Percentiles rank a stretch among this genome's conserved stretches.
Evolutionary conservation across 2,888 invertebrate genomes (phyloP).

Genomic region (Chaetogeoica ovagalla): DNA sequence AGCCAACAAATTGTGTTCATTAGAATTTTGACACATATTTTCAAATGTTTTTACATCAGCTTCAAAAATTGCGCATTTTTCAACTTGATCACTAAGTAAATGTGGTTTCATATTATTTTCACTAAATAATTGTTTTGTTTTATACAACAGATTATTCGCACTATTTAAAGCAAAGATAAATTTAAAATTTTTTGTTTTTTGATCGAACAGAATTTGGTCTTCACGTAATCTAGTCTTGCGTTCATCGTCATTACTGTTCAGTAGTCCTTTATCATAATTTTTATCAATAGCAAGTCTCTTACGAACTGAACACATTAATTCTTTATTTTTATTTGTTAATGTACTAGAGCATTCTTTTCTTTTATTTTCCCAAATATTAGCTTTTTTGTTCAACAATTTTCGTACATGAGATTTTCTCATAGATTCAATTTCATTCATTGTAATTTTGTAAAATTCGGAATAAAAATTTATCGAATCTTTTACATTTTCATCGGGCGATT

Average conservation of each 20-base stretch:
- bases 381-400: neutral
- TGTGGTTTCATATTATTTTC: neutral
- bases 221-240: conserved; percentile 1
- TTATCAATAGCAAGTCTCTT: conserved; percentile 8
- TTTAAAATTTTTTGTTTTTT: conserved; percentile 2
- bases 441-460: conserved; percentile 15
- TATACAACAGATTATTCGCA: neutral
- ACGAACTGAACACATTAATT: neutral
- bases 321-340: neutral
- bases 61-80: neutral
- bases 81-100: neutral
- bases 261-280: neutral
- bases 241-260: conserved; percentile 4
- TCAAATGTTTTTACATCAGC: neutral
- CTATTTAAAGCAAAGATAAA: neutral
- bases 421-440: conserved; percentile 27
- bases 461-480: neutral
- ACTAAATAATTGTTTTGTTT: neutral
- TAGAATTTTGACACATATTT: neutral
- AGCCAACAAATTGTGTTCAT: neutral
- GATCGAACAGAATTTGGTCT: conserved; percentile 11
- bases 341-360: neutral
- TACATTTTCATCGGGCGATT: neutral
- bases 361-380: conserved; percentile 1
- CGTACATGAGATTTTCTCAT: conserved; percentile 15